Evolutionary conservation across 2,888 invertebrate species (phyloP), one percentile per base, ranked within the genome.

Genomic region (Anagyrus pseudococci): DNA sequence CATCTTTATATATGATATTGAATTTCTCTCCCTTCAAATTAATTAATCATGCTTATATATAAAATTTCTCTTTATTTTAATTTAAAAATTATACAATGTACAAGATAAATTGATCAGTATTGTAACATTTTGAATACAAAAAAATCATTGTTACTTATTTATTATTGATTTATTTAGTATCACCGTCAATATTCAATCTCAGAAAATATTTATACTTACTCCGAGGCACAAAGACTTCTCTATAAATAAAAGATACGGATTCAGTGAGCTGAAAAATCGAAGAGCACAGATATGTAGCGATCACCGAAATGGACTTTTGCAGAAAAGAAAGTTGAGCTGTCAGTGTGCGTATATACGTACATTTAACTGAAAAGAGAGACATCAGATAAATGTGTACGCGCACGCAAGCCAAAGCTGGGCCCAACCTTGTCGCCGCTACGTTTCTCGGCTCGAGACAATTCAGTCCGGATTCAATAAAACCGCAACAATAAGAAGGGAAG

Each of bases 401-500:
- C 15, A 22, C 13, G 13, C 13, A 17, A 17, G 20, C n/a, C 2
- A 50, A 37, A 33, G n/a, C 26, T 19, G 19, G n/a, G 23, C 15
- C 37, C 22, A 33, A 41, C 37, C 23, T 23, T 17, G 52, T 40
- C 52, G 37, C 37, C 70, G 71, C 6, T 29, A 29, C 29, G 10
- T 10, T 29, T 75, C 72, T 72, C 73, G 71, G 70, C 70, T 69
- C 68, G 70, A 71, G 74, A 79, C 78, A 79, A 78, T 79, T 73
- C 73, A 55, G 64, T 65, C 71, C 40, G 77, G 76, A 80, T 80
- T 80, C 77, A 78, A 79, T 79, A 79, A 80, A 79, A 79, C 77
- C 77, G 74, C 76, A 78, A 80, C 79, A 80, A 79, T 79, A 75
- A 75, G 74, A 73, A 75, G 69, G 67, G 68, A 49, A 58, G 67